Percentiles rank a stretch among this genome's conserved stretches.
Conservation (phyloP, 2,888 invertebrate species). For the Agonopterix heracliana region DNA sequence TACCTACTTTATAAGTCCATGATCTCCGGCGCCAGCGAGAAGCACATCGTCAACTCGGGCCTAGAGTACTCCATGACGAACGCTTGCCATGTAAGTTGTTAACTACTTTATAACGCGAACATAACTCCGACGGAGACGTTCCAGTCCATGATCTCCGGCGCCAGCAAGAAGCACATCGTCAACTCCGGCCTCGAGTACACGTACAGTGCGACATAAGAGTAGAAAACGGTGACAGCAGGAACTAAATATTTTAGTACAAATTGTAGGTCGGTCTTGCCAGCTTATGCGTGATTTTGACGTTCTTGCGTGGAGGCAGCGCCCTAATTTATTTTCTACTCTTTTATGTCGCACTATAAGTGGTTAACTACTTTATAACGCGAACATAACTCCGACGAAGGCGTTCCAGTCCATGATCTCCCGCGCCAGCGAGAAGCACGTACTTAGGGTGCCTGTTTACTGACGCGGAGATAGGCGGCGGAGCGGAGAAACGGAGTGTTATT, state of each 20-base stretch:
- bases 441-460: too few relatives aligned
- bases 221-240: too few relatives aligned
- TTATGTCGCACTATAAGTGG: too few relatives aligned
- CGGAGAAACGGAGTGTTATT: too few relatives aligned
- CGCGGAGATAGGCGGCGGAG: too few relatives aligned
- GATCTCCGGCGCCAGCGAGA: constrained; percentile 86
- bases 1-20: constrained; percentile 64
- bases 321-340: too few relatives aligned
- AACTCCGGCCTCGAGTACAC: constrained; percentile 87
- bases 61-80: constrained; percentile 89
- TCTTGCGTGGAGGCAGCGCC: too few relatives aligned
- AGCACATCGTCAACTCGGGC: constrained; percentile 90
- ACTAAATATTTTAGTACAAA: too few relatives aligned
- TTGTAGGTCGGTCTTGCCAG: too few relatives aligned
- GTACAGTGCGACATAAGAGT: too few relatives aligned
- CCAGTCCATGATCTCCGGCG: constrained; percentile 83
- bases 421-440: constrained; percentile 88
- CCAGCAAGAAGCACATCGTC: constrained; percentile 90
- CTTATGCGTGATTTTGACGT: too few relatives aligned
- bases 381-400: constrained; percentile 76
- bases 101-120: constrained; percentile 45
- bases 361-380: constrained; percentile 38
- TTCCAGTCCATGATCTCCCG: constrained; percentile 84
- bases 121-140: constrained; percentile 80
- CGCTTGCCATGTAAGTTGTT: constrained; percentile 70